phyloP scores from a whole-genome alignment of 2,113 vertebrate genomes.

The Spizaetus ornatus region DNA sequence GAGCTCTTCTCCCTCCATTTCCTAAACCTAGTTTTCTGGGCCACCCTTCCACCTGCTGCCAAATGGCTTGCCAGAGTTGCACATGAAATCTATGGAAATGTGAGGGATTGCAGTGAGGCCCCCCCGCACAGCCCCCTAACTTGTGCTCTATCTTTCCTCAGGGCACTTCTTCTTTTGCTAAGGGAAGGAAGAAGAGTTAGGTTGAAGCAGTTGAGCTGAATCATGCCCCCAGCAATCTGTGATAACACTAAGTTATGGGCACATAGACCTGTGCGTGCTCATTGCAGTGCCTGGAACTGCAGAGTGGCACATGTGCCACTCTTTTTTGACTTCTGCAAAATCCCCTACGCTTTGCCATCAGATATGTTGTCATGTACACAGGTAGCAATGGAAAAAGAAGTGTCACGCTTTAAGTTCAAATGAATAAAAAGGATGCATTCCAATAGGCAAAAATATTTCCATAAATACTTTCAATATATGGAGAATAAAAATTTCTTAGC shows the following conservation, averaged over 20 bases:
- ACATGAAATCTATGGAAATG: fast-evolving
- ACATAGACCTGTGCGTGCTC: fast-evolving
- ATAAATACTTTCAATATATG: neutral
- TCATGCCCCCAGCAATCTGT: fast-evolving
- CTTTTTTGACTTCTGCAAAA: too few species aligned
- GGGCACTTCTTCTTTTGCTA: neutral
- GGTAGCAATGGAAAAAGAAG: neutral
- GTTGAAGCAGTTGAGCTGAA: neutral
- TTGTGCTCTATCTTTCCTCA: neutral
- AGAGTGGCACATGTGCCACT: fast-evolving
- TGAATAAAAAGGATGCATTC: neutral
- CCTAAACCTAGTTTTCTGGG: neutral
- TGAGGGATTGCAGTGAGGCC: neutral
- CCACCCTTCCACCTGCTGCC: neutral
- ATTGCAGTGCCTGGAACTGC: too few species aligned
- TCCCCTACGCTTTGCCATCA: neutral
- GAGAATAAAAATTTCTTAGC: neutral
- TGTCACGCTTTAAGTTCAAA: neutral
- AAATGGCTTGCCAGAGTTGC: neutral
- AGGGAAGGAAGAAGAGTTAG: neutral
- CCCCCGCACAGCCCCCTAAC: neutral
- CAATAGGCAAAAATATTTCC: neutral
- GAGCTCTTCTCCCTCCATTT: too few species aligned
- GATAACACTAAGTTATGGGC: fast-evolving
- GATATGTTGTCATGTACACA: neutral